Evolutionary conservation across 2,113 vertebrate species (phyloP).

Genomic region (Delphinapterus leucas): DNA sequence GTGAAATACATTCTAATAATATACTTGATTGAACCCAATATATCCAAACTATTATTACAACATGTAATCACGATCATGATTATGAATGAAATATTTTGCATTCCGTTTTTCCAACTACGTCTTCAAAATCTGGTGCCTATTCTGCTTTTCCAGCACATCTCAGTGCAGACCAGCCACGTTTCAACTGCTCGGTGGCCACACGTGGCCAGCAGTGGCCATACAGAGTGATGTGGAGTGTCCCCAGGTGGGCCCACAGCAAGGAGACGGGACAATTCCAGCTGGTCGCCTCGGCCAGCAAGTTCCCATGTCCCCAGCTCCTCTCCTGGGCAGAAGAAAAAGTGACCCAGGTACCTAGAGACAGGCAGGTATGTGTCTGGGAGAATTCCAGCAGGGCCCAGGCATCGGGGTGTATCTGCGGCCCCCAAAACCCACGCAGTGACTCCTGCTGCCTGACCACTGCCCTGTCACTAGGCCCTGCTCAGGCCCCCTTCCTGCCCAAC

Average conservation of each 20-base stretch:
- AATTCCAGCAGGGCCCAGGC: too few relatives aligned
- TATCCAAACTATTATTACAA: rapidly evolving
- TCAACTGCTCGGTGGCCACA: background rate
- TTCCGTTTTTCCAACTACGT: background rate
- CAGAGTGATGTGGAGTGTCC: rapidly evolving
- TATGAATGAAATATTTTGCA: background rate
- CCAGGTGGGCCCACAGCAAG: background rate
- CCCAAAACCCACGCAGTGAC: rapidly evolving
- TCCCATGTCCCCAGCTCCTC: rapidly evolving
- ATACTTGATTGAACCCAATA: background rate
- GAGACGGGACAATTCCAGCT: background rate
- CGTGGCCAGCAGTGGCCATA: background rate
- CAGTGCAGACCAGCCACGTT: rapidly evolving
- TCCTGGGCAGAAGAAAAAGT: background rate
- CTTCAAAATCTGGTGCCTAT: rapidly evolving
- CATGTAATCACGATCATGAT: rapidly evolving
- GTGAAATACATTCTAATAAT: background rate
- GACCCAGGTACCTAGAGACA: background rate
- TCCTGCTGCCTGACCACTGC: rapidly evolving
- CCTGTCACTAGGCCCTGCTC: background rate
- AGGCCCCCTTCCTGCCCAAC: background rate
- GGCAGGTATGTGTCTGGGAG: background rate
- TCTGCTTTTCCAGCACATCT: background rate
- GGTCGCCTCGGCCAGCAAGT: rapidly evolving
- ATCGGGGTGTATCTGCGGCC: too few relatives aligned